phyloP scores from a whole-genome alignment of 2,113 vertebrate genomes.

The Pseudopodoces humilis region DNA sequence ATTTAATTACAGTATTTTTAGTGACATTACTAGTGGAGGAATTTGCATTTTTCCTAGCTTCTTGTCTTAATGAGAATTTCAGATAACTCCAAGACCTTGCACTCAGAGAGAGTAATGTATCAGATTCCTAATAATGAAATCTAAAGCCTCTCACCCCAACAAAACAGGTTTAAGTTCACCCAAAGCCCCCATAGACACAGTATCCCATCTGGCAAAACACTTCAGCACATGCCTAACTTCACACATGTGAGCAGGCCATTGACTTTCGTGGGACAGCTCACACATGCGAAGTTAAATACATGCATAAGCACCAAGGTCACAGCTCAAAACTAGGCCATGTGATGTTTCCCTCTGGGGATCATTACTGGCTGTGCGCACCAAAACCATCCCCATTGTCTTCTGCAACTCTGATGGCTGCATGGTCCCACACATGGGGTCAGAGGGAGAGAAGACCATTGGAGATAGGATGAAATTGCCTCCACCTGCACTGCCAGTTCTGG shows the following conservation, averaged over 20 bases:
- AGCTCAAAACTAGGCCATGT: neutral
- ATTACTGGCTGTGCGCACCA: neutral
- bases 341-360: neutral
- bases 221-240: conserved; percentile 27
- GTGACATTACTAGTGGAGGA: conserved; percentile 3
- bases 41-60: conserved; percentile 41
- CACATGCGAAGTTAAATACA: neutral
- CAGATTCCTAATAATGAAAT: conserved; percentile 41
- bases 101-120: neutral
- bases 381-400: neutral
- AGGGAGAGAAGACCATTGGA: neutral
- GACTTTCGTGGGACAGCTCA: neutral
- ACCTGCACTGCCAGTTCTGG: neutral
- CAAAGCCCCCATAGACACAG: neutral
- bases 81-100: conserved; percentile 15
- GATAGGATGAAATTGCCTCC: neutral
- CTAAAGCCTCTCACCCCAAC: conserved; percentile 34
- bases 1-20: conserved; percentile 57
- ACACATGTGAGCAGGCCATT: neutral
- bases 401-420: neutral
- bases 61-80: conserved; percentile 60
- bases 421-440: neutral
- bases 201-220: conserved; percentile 22
- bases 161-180: conserved; percentile 32
- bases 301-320: neutral